Conservation (phyloP, 2,113 vertebrate genomes). For the Xenotilapia caudafasciata region DNA sequence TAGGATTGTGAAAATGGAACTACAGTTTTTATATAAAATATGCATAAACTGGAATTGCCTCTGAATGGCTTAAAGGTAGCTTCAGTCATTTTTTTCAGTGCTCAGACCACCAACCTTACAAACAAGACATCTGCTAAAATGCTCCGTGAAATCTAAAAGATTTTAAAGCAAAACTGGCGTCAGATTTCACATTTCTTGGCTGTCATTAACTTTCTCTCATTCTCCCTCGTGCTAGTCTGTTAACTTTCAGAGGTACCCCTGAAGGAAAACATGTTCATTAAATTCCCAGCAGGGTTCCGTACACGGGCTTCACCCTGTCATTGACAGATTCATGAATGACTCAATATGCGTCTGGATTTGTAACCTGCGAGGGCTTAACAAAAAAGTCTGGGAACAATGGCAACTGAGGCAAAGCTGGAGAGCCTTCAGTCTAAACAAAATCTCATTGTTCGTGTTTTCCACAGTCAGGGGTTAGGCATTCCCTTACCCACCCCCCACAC, state of each 20-base stretch:
- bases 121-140: background rate
- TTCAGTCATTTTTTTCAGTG: background rate
- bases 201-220: constrained; percentile 30
- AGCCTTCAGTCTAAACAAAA: constrained; percentile 64
- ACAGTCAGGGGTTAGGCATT: constrained; percentile 46
- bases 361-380: constrained; percentile 47
- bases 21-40: background rate
- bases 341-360: constrained; percentile 59
- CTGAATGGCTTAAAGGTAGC: background rate
- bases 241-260: constrained; percentile 28
- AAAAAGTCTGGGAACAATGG: constrained; percentile 48
- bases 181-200: constrained; percentile 1
- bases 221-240: constrained; percentile 22
- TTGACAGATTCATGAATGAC: constrained; percentile 56
- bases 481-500: constrained; percentile 8
- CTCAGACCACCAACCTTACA: background rate
- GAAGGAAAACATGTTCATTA: constrained; percentile 60
- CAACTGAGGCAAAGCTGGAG: constrained; percentile 42
- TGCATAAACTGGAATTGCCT: background rate
- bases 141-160: constrained; percentile 31
- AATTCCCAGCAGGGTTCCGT: constrained; percentile 45
- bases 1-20: background rate
- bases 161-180: constrained; percentile 23
- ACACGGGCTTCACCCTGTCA: constrained; percentile 41
- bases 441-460: constrained; percentile 64